Evolutionary conservation across 2,797 vertebrate species (phyloP).

Genomic region (Spatula clypeata): DNA sequence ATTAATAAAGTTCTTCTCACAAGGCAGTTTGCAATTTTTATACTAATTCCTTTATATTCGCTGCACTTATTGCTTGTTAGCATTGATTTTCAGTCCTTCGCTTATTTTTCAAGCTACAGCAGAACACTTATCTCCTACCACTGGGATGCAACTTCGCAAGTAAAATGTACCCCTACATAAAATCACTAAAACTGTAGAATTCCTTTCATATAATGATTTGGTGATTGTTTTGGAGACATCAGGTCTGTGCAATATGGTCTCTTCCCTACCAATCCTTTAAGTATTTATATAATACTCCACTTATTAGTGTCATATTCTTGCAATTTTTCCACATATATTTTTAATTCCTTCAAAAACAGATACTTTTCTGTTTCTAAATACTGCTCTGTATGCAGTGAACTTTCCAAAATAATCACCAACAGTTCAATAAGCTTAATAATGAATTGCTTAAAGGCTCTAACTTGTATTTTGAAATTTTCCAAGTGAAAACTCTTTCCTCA

Average conservation of each 20-base stretch:
- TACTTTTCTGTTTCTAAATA: background rate
- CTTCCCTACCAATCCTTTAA: background rate
- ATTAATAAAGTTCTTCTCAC: background rate
- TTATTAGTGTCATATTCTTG: background rate
- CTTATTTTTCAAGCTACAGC: background rate
- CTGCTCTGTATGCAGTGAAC: background rate
- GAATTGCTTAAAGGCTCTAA: constrained; percentile 5
- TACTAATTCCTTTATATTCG: background rate
- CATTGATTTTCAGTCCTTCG: background rate
- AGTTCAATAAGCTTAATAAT: constrained; percentile 8
- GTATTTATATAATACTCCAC: background rate
- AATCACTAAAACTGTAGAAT: background rate
- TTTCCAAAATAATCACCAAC: background rate
- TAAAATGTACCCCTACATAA: background rate
- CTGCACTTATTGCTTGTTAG: background rate
- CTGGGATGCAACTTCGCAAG: background rate
- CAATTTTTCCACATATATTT: background rate
- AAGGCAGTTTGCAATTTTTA: background rate
- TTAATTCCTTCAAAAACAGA: constrained; percentile 9
- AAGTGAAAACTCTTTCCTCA: background rate
- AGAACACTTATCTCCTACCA: background rate
- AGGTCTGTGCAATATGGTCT: background rate
- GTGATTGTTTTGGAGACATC: background rate
- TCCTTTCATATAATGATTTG: background rate
- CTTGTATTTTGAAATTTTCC: constrained; percentile 8